Evolutionary conservation across 2,113 vertebrate genomes (phyloP), one percentile per base, ranked within the genome.

Genomic region (Canis aureus): DNA sequence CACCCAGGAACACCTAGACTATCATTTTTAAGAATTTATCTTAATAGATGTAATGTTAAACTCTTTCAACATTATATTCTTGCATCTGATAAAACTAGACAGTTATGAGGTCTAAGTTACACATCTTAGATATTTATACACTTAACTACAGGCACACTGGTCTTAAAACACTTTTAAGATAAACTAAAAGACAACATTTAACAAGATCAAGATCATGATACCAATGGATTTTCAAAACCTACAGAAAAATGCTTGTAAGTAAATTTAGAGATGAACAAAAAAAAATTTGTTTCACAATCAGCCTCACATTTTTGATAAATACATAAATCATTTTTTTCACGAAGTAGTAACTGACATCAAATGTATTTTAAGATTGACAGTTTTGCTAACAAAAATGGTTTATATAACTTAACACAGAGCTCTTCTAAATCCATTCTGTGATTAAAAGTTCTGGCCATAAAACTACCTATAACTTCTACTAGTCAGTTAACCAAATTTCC

Each of bases 61-160:
- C 15, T 90, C 62, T 94, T 94, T 66, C 55, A 93, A 79, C 13
- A 53, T 92, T 92, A 38, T 35, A 93, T 67, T 87, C 60, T 91
- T 91, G 23, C 32, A 81, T 22, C 86, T 73, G 78, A 49, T 73
- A 82, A 93, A 89, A 93, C 10, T 35, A 82, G 60, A 89, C 8
- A 95, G 19, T 43, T 85, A 93, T 3, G 43, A 94, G 78, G 85
- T 87, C 73, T 95, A 87, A 78, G 53, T 71, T 86, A 66, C 11
- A 2, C 6, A 85, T 62, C 87, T 94, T 38, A 64, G 32, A 79
- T 66, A 89, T 38, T 80, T 15, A 95, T 71, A 88, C 9, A 53
- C 11, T 62, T 82, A 85, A 17, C 73, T 86, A 82, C 0, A 87
- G 43, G 80, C n/a, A 82, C 20, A 35, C 20, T 60, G 25, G 43